A percentile compares a stretch with the other conserved stretches of the same genome.
Evolutionary conservation across 2,797 vertebrate genomes (phyloP).

Genomic region (Xenopus petersii): DNA sequence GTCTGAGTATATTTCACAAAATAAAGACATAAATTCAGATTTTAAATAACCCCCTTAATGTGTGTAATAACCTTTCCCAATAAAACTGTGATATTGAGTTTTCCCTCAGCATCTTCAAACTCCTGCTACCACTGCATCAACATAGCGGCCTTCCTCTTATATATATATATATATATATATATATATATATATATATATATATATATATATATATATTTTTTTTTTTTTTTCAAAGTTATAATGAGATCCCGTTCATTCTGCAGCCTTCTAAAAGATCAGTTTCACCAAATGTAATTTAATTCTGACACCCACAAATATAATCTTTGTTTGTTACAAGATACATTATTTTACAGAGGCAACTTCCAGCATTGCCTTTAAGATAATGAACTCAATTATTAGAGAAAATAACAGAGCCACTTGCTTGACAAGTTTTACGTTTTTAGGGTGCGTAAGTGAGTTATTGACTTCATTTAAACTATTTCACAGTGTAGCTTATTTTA

Average conservation of each 20-base stretch:
- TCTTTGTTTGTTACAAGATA: slow-evolving; percentile 66
- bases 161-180: too few relatives aligned
- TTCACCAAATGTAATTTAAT: slow-evolving; percentile 58
- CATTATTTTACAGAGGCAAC: slow-evolving; percentile 72
- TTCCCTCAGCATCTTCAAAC: neutral
- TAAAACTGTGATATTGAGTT: neutral
- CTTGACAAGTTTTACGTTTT: slow-evolving; percentile 73
- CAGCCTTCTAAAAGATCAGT: slow-evolving; percentile 6
- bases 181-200: too few relatives aligned
- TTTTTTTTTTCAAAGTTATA: neutral
- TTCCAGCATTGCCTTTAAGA: slow-evolving; percentile 66
- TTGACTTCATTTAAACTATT: slow-evolving; percentile 71
- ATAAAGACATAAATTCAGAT: too few relatives aligned
- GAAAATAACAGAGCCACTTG: slow-evolving; percentile 61
- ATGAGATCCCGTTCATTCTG: neutral
- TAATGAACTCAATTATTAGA: slow-evolving; percentile 76
- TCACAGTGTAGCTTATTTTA: slow-evolving; percentile 68
- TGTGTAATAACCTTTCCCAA: neutral
- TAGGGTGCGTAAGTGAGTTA: slow-evolving; percentile 73
- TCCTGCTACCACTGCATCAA: neutral
- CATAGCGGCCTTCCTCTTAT: neutral
- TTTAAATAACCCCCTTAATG: neutral
- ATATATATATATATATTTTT: neutral
- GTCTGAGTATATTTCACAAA: too few relatives aligned
- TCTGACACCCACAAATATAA: slow-evolving; percentile 57